These are phyloP conservation scores for Myopa tessellatipennis DNA, from an alignment of 2,888 invertebrate species.

Conservation along the genomic window DNA sequence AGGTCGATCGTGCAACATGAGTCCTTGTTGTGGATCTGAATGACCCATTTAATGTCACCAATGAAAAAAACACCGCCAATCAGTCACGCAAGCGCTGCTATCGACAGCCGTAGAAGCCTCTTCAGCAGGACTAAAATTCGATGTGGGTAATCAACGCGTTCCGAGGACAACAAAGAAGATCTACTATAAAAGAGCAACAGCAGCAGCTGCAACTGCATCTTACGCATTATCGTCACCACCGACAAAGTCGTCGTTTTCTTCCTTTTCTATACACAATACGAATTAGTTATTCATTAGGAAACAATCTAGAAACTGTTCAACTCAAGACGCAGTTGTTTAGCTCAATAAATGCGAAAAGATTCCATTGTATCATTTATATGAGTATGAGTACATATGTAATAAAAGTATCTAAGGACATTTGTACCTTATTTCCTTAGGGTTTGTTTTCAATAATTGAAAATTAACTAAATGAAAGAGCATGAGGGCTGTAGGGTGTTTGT, in stretches of 20 bases:
- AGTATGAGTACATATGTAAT: no score
- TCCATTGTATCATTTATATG: no score
- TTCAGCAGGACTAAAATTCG: conserved; percentile 22
- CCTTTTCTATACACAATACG: neutral
- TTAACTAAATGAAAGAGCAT: no score
- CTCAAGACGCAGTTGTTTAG: no score
- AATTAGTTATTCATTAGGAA: conserved; percentile 17
- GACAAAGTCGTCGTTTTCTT: neutral
- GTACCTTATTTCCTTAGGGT: no score
- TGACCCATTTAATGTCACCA: conserved; percentile 39
- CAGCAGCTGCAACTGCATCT: conserved; percentile 30
- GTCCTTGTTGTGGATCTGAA: conserved; percentile 12
- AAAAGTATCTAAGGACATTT: no score
- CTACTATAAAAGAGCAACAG: neutral
- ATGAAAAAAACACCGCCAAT: conserved; percentile 36
- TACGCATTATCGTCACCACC: neutral
- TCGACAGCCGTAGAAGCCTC: conserved; percentile 23
- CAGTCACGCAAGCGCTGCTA: conserved; percentile 36
- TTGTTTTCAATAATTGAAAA: no score
- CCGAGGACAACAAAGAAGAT: conserved; percentile 21
- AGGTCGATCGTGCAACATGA: neutral
- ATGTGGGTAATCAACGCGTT: conserved; percentile 37
- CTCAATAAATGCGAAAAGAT: no score
- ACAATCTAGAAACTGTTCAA: conserved; percentile 1
- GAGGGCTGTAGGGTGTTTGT: no score